phyloP scores from a whole-genome alignment of 2,888 invertebrate species.

The Drosophila putrida region DNA sequence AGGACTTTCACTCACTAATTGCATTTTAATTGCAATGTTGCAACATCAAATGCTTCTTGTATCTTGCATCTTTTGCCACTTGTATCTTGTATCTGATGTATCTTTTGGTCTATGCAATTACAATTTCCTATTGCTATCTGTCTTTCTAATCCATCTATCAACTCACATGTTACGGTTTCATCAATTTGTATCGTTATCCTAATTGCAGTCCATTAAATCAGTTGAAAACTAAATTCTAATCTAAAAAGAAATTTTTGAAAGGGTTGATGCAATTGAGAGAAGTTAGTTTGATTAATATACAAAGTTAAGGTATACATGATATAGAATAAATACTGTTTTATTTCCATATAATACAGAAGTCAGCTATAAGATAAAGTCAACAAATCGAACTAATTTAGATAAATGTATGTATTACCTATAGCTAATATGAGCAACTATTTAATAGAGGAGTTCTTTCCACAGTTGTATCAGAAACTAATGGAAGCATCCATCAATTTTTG shows the following conservation, averaged over 20 bases:
- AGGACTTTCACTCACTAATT: slow-evolving; percentile 65
- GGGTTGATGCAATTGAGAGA: neutral
- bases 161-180: slow-evolving; percentile 2
- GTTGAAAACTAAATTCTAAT: neutral
- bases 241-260: neutral
- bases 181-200: slow-evolving; percentile 28
- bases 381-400: too few species aligned
- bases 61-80: slow-evolving; percentile 5
- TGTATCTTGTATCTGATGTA: neutral
- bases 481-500: too few species aligned
- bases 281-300: too few species aligned
- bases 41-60: slow-evolving; percentile 20
- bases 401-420: too few species aligned
- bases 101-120: slow-evolving; percentile 24
- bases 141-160: slow-evolving; percentile 8
- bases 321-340: too few species aligned
- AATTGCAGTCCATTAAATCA: slow-evolving; percentile 49
- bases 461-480: too few species aligned
- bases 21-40: slow-evolving; percentile 73
- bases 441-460: too few species aligned
- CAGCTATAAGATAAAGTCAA: too few species aligned
- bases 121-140: slow-evolving; percentile 23
- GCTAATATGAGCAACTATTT: neutral
- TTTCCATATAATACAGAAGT: too few species aligned
- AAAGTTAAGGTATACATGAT: too few species aligned